Evolutionary conservation across 2,797 vertebrate genomes (phyloP), one percentile per base, ranked within the genome.

Genomic region (Hipposideros larvatus): DNA sequence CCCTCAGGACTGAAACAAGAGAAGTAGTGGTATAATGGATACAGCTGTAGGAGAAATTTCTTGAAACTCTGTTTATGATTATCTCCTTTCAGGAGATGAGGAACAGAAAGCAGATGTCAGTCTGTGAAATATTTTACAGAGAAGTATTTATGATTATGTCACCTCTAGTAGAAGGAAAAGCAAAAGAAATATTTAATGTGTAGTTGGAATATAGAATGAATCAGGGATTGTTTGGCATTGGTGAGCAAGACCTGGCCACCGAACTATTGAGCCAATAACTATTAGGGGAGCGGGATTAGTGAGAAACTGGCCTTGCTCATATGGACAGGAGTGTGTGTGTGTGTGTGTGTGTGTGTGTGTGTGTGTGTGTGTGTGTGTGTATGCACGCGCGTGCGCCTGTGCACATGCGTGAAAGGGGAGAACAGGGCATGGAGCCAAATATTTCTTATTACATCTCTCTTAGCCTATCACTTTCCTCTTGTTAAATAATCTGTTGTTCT

Each of bases 101-200:
- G 85, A 92, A 92, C 95, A 74, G 92, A 88, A 92, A 91, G 90
- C 94, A 95, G 92, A 96, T 87, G 92, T 95, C 59, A 55, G 74
- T n/a, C 73, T 87, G 95, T 73, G 48, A 66, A 86, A 84, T 46
- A 55, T 88, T 95, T 86, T 92, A 73, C 83, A 53, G 82, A 91
- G 78, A 83, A 34, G 59, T 43, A 74, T 95, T 95, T 90, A 79
- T 75, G 94, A 92, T 80, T 79, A 11, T 88, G 86, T 95, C 85
- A 71, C 88, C 68, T 91, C 15, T 59, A 88, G 31, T 28, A 71
- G 66, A 89, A 87, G 83, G 34, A 91, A 73, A 70, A 86, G 65
- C 63, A 59, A 94, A 95, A 88, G 8, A 43, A 83, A 57, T 57
- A 63, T 16, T 71, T 82, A 19, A 59, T 7, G 85, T 79, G 91